Percentiles rank a stretch among this genome's conserved stretches.
Evolutionary conservation across 2,113 vertebrate species (phyloP).

Genomic region (Podarcis raffonei): DNA sequence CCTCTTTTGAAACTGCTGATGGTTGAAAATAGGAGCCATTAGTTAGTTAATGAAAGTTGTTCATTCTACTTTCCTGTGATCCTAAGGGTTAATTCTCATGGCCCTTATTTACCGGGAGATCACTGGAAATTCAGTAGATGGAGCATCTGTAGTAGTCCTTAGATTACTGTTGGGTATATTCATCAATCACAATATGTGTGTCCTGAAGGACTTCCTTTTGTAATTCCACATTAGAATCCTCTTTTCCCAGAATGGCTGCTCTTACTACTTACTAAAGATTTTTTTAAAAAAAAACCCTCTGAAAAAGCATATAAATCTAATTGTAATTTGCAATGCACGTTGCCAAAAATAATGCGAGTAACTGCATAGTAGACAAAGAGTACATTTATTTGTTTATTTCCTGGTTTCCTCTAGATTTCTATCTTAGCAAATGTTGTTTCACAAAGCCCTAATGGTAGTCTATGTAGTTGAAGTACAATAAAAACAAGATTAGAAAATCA

Average conservation of each 20-base stretch:
- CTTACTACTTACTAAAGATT: background rate
- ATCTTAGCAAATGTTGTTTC: background rate
- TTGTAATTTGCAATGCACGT: background rate
- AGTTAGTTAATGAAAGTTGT: constrained; percentile 27
- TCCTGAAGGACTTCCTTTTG: background rate
- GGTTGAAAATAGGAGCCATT: constrained; percentile 11
- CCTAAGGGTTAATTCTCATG: constrained; percentile 26
- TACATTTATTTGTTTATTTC: too few species aligned
- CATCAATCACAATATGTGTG: constrained; percentile 27
- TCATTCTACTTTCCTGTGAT: background rate
- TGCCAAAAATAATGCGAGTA: background rate
- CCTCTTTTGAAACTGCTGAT: background rate
- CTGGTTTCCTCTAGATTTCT: background rate
- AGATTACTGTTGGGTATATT: constrained; percentile 16
- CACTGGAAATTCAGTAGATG: background rate
- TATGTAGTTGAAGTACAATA: background rate
- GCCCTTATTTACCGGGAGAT: constrained; percentile 20
- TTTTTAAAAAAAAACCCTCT: background rate
- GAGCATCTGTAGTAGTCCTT: constrained; percentile 1
- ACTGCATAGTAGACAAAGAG: background rate
- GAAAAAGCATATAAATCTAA: background rate
- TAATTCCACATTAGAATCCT: background rate
- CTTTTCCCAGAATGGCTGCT: background rate
- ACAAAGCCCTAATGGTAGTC: too few species aligned
- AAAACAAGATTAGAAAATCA: background rate